phyloP scores from a whole-genome alignment of 2,797 vertebrate species.

The Tarsius wallacei region DNA sequence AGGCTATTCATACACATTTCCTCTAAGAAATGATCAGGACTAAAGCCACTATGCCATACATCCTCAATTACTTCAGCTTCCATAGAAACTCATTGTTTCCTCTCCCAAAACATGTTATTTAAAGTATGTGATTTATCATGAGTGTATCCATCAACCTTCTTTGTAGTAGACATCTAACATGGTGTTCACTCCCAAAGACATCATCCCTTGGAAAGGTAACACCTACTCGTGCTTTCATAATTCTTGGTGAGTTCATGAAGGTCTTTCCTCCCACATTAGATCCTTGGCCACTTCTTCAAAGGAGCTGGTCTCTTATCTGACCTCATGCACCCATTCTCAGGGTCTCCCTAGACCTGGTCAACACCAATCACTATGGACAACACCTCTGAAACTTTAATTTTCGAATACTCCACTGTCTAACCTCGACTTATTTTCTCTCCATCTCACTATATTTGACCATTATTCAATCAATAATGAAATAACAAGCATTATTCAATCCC shows the following conservation, averaged over 20 bases:
- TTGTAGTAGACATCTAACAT: not conserved
- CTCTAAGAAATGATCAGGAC: not conserved
- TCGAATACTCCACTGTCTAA: not conserved
- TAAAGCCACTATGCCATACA: not conserved
- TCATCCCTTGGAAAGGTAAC: not conserved
- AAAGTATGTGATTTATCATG: not conserved
- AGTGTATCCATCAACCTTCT: not conserved
- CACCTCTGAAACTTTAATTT: slow-evolving; percentile 3
- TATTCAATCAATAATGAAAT: not conserved
- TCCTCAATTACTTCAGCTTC: not conserved
- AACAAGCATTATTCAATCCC: not conserved
- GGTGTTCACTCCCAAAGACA: not conserved
- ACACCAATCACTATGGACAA: not conserved
- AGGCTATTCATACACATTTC: not conserved
- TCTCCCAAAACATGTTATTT: not conserved
- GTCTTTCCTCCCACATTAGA: not conserved
- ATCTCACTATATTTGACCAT: not conserved
- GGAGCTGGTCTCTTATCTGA: not conserved
- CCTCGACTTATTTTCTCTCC: not conserved
- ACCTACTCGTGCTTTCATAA: not conserved
- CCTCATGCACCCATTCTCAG: not conserved
- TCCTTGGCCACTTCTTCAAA: not conserved
- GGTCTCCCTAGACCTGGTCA: not conserved
- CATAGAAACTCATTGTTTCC: not conserved
- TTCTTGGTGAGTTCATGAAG: not conserved